These are phyloP conservation scores for Dynastes maya DNA, from an alignment of 2,888 invertebrate genomes.

Conservation along the genomic window DNA sequence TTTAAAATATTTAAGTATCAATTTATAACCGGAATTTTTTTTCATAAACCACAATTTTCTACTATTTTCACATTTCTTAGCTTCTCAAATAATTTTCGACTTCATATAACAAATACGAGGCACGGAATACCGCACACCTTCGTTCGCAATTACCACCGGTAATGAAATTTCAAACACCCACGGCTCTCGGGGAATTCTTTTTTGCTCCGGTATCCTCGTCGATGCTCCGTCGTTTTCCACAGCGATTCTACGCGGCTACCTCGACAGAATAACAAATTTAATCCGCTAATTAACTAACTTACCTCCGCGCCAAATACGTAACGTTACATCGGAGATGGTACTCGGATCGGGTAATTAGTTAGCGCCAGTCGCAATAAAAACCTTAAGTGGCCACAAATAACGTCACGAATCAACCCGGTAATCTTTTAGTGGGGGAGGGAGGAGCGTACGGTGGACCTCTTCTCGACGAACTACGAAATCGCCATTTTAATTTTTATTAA, in stretches of 20 bases:
- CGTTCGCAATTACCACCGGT: neutral
- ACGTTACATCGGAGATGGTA: neutral
- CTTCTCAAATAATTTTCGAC: too few species aligned
- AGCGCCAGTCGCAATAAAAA: slow-evolving; percentile 31
- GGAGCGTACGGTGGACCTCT: neutral
- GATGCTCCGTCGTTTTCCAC: neutral
- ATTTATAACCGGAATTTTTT: too few species aligned
- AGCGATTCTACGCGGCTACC: neutral
- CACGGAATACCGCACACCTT: neutral
- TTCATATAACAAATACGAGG: too few species aligned
- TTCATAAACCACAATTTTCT: too few species aligned
- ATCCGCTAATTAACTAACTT: slow-evolving; percentile 42
- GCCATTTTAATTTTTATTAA: slow-evolving; percentile 20
- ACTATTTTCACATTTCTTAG: too few species aligned
- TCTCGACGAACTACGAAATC: neutral
- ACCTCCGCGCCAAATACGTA: slow-evolving; percentile 1
- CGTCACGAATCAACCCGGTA: slow-evolving; percentile 31
- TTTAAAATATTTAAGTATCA: too few species aligned
- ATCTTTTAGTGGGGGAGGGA: neutral
- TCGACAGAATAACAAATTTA: slow-evolving; percentile 34
- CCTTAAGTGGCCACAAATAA: slow-evolving; percentile 43
- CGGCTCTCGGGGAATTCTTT: neutral
- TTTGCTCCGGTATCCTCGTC: slow-evolving; percentile 1
- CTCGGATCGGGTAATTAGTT: slow-evolving; percentile 30
- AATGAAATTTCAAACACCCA: slow-evolving; percentile 12